These are phyloP conservation scores for Mormyrops boulengeri DNA, from an alignment of 2,797 vertebrate species.

Conservation along the genomic window DNA sequence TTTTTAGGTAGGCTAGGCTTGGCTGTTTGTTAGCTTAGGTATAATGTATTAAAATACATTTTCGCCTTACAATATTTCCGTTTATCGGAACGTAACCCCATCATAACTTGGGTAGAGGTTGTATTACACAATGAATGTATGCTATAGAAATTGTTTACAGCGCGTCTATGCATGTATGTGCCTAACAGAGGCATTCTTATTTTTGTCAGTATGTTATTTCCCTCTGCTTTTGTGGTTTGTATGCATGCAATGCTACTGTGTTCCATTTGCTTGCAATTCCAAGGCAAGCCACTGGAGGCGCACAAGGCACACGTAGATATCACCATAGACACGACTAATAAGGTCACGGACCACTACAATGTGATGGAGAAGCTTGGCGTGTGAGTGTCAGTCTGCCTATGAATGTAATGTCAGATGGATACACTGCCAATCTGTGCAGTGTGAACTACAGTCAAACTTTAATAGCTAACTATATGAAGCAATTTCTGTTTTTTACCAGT, in stretches of 20 bases:
- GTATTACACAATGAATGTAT: not conserved
- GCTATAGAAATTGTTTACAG: not conserved
- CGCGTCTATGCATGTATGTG: not conserved
- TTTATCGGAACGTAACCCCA: not conserved
- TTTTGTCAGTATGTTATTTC: not conserved
- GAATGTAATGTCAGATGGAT: not conserved
- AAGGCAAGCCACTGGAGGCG: conserved; percentile 37
- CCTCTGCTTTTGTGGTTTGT: not conserved
- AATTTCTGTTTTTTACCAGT: not conserved
- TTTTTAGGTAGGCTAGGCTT: not conserved
- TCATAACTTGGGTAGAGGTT: not conserved
- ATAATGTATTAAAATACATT: not conserved
- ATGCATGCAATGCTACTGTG: not conserved
- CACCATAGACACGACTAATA: conserved; percentile 58
- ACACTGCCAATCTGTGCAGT: not conserved
- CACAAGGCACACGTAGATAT: conserved; percentile 43
- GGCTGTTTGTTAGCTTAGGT: not conserved
- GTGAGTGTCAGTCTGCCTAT: conserved; percentile 58
- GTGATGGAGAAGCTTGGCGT: conserved; percentile 75
- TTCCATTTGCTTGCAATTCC: conserved; percentile 21
- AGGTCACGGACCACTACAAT: conserved; percentile 63
- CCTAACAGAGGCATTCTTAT: not conserved
- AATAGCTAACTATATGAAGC: not conserved
- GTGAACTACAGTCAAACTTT: not conserved
- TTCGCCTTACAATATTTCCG: not conserved